Percentiles rank a stretch among this genome's conserved stretches.
phyloP scores from a whole-genome alignment of 2,888 invertebrate genomes.

The Ophion costatus region DNA sequence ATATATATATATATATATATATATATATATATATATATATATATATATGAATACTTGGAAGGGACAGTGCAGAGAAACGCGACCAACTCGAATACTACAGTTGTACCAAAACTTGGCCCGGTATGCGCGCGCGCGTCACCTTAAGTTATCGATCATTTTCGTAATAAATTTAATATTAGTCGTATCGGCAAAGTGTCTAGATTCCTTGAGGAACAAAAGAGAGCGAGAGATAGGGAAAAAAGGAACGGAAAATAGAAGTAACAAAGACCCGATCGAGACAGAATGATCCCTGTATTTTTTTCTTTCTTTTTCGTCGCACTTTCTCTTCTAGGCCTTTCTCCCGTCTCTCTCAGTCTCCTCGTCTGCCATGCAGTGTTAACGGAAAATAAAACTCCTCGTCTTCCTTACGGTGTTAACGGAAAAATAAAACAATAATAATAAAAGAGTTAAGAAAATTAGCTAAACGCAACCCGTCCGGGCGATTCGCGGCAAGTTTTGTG shows the following conservation, averaged over 20 bases:
- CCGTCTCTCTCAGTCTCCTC: too few relatives aligned
- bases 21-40: too few relatives aligned
- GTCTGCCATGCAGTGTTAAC: too few relatives aligned
- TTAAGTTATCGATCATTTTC: conserved; percentile 41
- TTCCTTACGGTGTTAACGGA: too few relatives aligned
- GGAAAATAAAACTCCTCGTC: conserved; percentile 2
- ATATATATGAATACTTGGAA: too few relatives aligned
- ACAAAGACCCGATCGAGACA: too few relatives aligned
- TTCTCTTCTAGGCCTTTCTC: not conserved
- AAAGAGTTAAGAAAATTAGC: conserved; percentile 60
- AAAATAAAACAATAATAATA: conserved; percentile 38
- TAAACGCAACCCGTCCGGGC: conserved; percentile 52
- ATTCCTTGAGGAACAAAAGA: conserved; percentile 15
- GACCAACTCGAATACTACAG: conserved; percentile 2
- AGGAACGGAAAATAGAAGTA: not conserved
- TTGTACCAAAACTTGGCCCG: conserved; percentile 57
- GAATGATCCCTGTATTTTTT: not conserved
- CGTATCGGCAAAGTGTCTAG: conserved; percentile 53
- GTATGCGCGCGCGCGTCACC: conserved; percentile 52
- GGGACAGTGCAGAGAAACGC: not conserved
- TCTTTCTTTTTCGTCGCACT: not conserved
- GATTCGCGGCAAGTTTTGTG: conserved; percentile 14
- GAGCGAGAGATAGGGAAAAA: not conserved
- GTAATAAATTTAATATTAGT: conserved; percentile 46
- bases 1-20: too few relatives aligned